phyloP scores from a whole-genome alignment of 2,113 vertebrate genomes.

The Sinocyclocheilus anshuiensis region DNA sequence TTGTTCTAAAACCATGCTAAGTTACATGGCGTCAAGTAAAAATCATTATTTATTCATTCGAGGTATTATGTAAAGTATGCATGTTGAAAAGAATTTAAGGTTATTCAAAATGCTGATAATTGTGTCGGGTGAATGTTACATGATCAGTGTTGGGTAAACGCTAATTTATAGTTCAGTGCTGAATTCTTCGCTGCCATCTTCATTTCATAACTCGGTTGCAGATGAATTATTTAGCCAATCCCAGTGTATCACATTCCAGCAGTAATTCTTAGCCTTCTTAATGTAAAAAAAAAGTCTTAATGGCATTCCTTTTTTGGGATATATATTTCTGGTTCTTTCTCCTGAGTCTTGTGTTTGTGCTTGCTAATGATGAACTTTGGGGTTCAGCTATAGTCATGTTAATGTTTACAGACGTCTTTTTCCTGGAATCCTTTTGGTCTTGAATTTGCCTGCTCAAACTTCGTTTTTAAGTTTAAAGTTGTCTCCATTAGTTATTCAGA shows the following conservation, averaged over 20 bases:
- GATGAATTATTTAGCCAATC: conserved; percentile 29
- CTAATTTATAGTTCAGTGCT: conserved; percentile 31
- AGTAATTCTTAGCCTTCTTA: conserved; percentile 46
- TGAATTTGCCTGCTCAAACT: neutral
- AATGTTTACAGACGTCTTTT: conserved; percentile 29
- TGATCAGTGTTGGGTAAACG: conserved; percentile 36
- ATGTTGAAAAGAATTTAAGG: conserved; percentile 36
- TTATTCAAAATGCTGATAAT: conserved; percentile 35
- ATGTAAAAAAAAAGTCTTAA: conserved; percentile 41
- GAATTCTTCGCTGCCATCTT: conserved; percentile 32
- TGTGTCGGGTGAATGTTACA: conserved; percentile 41
- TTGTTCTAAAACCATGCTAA: neutral
- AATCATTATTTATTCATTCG: conserved; percentile 24
- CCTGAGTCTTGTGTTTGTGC: conserved; percentile 53
- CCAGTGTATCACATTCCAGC: conserved; percentile 54
- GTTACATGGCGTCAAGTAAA: neutral
- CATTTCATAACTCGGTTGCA: conserved; percentile 23
- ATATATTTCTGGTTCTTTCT: conserved; percentile 37
- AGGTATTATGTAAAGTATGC: conserved; percentile 32
- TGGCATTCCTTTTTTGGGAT: conserved; percentile 58
- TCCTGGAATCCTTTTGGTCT: conserved; percentile 49
- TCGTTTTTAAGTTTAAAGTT: neutral
- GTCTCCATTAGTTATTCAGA: neutral
- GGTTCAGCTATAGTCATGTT: conserved; percentile 50
- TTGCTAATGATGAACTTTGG: conserved; percentile 20